phyloP scores from a whole-genome alignment of 2,888 invertebrate species.

The Lasioglossum lativentre region DNA sequence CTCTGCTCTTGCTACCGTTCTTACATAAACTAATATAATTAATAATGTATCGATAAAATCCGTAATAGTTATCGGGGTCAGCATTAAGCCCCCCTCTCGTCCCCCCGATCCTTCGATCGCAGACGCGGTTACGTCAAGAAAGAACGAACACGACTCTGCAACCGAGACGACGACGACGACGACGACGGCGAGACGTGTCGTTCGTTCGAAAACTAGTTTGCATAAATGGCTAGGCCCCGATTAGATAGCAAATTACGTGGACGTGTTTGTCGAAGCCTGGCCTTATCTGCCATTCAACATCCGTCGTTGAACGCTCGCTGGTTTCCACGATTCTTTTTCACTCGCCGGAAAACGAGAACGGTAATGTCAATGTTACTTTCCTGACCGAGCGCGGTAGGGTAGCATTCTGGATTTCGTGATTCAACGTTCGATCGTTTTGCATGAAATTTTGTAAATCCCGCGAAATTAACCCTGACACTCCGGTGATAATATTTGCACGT shows the following conservation, averaged over 20 bases:
- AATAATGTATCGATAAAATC: conserved; percentile 37
- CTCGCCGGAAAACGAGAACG: not conserved
- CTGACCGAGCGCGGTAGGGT: not conserved
- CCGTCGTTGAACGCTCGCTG: not conserved
- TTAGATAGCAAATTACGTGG: conserved; percentile 59
- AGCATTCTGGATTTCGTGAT: not conserved
- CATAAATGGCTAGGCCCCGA: conserved; percentile 55
- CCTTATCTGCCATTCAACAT: conserved; percentile 38
- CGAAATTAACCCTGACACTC: no score
- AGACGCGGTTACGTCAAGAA: not conserved
- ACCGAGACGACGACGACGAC: not conserved
- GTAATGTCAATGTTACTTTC: not conserved
- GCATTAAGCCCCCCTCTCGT: not conserved
- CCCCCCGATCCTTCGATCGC: not conserved
- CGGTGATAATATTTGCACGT: no score
- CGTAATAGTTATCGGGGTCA: conserved; percentile 3
- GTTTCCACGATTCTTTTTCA: conserved; percentile 3
- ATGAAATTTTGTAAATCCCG: no score
- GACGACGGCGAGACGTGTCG: not conserved
- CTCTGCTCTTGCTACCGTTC: not conserved
- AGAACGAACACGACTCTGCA: not conserved
- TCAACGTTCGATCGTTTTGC: not conserved
- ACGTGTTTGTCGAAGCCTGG: conserved; percentile 40
- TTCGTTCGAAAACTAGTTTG: conserved; percentile 41
- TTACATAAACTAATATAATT: conserved; percentile 30